Evolutionary conservation across 2,888 invertebrate species (phyloP).

Genomic region (Limnephilus lunatus): DNA sequence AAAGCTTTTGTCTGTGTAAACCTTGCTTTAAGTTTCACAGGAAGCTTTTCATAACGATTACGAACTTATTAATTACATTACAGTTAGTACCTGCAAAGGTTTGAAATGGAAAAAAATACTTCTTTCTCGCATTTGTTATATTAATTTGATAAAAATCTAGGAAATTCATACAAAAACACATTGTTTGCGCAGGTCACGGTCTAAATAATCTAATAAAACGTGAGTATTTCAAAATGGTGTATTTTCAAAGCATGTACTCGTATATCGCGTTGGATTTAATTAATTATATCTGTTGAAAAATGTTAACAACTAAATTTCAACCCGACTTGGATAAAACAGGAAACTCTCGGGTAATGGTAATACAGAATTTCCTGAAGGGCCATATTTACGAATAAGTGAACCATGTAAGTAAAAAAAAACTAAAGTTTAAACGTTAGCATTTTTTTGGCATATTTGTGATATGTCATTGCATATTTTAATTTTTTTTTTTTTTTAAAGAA

Average conservation of each 20-base stretch:
- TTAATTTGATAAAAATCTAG: not conserved
- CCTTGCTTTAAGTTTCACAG: not conserved
- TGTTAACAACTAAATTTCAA: too few species aligned
- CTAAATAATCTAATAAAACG: not conserved
- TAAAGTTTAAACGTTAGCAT: too few species aligned
- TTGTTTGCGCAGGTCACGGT: not conserved
- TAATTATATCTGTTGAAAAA: not conserved
- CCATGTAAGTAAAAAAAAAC: too few species aligned
- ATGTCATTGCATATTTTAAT: too few species aligned
- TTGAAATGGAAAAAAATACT: not conserved
- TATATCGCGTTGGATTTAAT: not conserved
- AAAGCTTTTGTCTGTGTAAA: not conserved
- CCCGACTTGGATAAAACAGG: too few species aligned
- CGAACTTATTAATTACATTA: too few species aligned
- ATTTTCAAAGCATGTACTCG: not conserved
- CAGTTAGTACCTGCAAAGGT: not conserved
- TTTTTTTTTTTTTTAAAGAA: too few species aligned
- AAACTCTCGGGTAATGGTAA: too few species aligned
- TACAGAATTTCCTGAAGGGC: too few species aligned
- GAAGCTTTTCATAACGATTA: not conserved
- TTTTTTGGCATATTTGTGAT: too few species aligned
- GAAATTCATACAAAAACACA: not conserved
- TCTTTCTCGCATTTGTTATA: not conserved
- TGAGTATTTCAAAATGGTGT: not conserved
- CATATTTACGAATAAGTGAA: too few species aligned